Evolutionary conservation across 2,113 vertebrate genomes (phyloP).

Genomic region (Gavialis gangeticus): DNA sequence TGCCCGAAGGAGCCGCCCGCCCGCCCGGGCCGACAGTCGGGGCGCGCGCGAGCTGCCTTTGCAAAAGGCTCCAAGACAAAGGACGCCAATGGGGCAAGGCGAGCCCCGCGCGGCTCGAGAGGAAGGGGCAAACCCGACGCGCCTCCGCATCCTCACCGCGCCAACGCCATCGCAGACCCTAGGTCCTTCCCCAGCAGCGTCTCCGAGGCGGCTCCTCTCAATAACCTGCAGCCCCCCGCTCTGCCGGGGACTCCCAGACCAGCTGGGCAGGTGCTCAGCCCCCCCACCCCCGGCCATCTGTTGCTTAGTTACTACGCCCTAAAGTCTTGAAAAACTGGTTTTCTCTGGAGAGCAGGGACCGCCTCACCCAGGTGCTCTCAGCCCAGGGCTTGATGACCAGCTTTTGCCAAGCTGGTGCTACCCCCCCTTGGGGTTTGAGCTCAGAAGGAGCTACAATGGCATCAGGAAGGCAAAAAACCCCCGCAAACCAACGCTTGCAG

Average conservation of each 20-base stretch:
- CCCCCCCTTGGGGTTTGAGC: background rate
- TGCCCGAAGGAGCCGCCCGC: background rate
- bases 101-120: background rate
- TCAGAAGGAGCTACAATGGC: background rate
- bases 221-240: background rate
- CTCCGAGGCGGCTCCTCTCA: no score
- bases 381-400: background rate
- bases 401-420: background rate
- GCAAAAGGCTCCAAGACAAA: background rate
- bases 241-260: background rate
- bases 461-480: no score
- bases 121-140: background rate
- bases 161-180: background rate
- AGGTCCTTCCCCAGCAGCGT: no score
- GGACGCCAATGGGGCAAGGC: fast-evolving
- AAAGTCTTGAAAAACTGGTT: background rate
- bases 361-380: background rate
- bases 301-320: background rate
- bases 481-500: no score
- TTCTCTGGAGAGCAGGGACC: background rate
- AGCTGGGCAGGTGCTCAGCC: background rate
- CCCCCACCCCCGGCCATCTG: background rate
- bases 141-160: background rate
- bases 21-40: no score
- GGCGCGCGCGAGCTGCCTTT: background rate